Percentiles rank a stretch among this genome's conserved stretches.
phyloP scores from a whole-genome alignment of 2,113 vertebrate genomes.

The Dascyllus trimaculatus region DNA sequence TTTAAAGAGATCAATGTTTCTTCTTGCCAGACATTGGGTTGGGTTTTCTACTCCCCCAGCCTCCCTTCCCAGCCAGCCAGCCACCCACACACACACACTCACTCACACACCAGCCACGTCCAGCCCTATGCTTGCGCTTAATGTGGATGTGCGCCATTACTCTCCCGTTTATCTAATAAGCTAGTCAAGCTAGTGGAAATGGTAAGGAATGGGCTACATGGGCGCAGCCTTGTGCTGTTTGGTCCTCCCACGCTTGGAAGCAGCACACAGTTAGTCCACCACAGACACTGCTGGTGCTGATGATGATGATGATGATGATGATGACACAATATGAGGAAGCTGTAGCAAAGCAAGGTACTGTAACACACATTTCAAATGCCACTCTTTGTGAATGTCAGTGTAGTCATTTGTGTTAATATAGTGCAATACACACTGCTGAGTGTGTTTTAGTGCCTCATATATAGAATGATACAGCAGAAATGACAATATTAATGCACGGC shows the following conservation, averaged over 20 bases:
- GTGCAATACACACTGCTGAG: not conserved
- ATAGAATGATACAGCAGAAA: not conserved
- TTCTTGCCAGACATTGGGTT: constrained; percentile 63
- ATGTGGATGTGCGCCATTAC: constrained; percentile 76
- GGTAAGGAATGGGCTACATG: constrained; percentile 61
- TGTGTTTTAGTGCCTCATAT: not conserved
- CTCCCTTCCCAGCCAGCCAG: constrained; percentile 12
- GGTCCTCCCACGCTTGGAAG: constrained; percentile 61
- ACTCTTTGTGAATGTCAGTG: constrained; percentile 29
- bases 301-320: constrained; percentile 17
- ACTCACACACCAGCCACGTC: constrained; percentile 47
- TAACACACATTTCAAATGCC: constrained; percentile 30
- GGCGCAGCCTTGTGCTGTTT: constrained; percentile 55
- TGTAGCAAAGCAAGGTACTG: constrained; percentile 40
- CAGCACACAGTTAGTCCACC: constrained; percentile 48
- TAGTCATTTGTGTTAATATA: constrained; percentile 20
- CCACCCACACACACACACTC: not conserved
- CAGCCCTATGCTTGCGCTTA: constrained; percentile 55
- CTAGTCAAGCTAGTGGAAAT: constrained; percentile 67
- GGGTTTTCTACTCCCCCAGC: constrained; percentile 38
- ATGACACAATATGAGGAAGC: constrained; percentile 49
- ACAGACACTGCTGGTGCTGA: constrained; percentile 35
- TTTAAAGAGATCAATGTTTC: constrained; percentile 68
- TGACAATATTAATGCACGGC: constrained; percentile 18
- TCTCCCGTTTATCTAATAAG: constrained; percentile 80